A percentile compares a stretch with the other conserved stretches of the same genome.
Conservation (phyloP, 2,888 invertebrate genomes). For the Dyspetes luteomarginatus region DNA sequence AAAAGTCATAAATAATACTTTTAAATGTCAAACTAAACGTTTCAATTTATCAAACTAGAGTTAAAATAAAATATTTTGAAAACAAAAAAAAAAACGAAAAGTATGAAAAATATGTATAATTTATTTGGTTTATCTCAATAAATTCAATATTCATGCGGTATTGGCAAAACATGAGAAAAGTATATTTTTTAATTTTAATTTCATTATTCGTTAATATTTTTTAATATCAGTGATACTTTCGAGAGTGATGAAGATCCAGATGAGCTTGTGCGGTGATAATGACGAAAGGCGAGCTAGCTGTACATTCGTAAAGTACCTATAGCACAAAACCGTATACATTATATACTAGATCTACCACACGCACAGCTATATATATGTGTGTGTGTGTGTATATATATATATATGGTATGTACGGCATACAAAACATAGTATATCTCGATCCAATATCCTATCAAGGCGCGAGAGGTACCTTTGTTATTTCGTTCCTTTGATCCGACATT, state of each 20-base stretch:
- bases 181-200: no score
- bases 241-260: conserved; percentile 33
- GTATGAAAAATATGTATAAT: no score
- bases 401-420: conserved; percentile 10
- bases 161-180: no score
- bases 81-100: neutral
- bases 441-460: conserved; percentile 59
- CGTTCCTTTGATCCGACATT: conserved; percentile 71
- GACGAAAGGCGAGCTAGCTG: conserved; percentile 7
- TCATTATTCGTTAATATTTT: no score
- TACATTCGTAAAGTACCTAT: neutral
- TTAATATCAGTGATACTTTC: no score
- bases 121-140: no score
- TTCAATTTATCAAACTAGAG: no score
- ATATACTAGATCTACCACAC: no score
- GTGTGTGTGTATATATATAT: neutral
- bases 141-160: no score
- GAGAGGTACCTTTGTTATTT: conserved; percentile 73
- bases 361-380: conserved; percentile 8
- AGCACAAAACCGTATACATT: conserved; percentile 1
- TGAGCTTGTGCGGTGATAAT: conserved; percentile 39
- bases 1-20: no score
- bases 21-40: no score
- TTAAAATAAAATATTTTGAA: no score
- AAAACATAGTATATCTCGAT: conserved; percentile 42